Percentiles rank a stretch among this genome's conserved stretches.
Conservation (phyloP, 1,140 invertebrate species). For the Drosophila pandora region DNA sequence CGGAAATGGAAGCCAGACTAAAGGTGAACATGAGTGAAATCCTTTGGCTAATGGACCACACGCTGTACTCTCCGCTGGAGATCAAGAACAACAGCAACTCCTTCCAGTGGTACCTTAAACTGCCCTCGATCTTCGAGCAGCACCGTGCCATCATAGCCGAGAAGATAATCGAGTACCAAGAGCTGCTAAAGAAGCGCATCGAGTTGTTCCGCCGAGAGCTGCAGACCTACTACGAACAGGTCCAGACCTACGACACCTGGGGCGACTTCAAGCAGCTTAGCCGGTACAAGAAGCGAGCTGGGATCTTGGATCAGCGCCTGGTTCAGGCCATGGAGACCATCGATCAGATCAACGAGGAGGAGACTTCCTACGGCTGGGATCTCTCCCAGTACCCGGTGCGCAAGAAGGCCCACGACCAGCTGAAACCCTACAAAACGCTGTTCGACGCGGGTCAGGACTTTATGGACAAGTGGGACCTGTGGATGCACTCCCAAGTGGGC, state of each 20-base stretch:
- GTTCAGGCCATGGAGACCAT: slow-evolving; percentile 91
- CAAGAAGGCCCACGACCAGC: slow-evolving; percentile 89
- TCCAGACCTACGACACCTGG: slow-evolving; percentile 94
- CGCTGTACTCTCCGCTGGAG: slow-evolving; percentile 90
- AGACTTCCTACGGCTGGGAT: slow-evolving; percentile 95
- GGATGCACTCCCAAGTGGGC: slow-evolving; percentile 93
- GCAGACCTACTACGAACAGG: slow-evolving; percentile 90
- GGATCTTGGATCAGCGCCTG: slow-evolving; percentile 88
- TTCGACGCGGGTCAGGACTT: slow-evolving; percentile 96
- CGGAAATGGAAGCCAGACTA: slow-evolving; percentile 90
- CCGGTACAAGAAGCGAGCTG: slow-evolving; percentile 93
- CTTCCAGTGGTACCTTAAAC: slow-evolving; percentile 93
- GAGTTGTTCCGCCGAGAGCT: slow-evolving; percentile 87
- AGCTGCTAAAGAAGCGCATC: slow-evolving; percentile 87
- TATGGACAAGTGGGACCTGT: slow-evolving; percentile 91
- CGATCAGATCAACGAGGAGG: slow-evolving; percentile 96
- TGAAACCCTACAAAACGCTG: slow-evolving; percentile 93
- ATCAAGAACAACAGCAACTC: slow-evolving; percentile 94
- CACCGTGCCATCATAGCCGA: slow-evolving; percentile 91
- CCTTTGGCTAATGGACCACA: slow-evolving; percentile 89
- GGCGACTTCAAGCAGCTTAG: slow-evolving; percentile 94
- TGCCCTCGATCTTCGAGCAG: slow-evolving; percentile 92
- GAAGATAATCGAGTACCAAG: slow-evolving; percentile 95
- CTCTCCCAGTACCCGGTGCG: slow-evolving; percentile 94
- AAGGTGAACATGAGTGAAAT: slow-evolving; percentile 83